Conservation (phyloP, 2,888 invertebrate species). For the Leucophenga maculata region DNA sequence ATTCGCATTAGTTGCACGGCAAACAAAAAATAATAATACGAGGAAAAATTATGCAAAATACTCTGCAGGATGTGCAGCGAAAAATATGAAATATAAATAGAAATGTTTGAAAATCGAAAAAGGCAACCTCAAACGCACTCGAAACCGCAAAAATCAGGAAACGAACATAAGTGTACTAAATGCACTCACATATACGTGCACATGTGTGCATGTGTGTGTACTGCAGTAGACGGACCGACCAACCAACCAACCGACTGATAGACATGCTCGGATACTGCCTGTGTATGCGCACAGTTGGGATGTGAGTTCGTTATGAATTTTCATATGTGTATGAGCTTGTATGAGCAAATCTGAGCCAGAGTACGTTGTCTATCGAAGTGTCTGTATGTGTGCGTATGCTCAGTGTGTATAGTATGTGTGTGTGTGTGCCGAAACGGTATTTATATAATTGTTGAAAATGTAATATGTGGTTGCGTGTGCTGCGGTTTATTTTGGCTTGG, state of each 20-base stretch:
- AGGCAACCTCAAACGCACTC: neutral
- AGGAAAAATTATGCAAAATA: too few species aligned
- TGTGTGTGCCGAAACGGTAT: neutral
- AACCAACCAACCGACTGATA: neutral
- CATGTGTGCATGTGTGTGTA: neutral
- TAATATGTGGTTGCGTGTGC: constrained; percentile 1
- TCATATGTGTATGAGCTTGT: neutral
- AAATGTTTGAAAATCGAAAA: too few species aligned
- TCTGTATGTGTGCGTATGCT: neutral
- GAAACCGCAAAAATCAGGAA: constrained; percentile 1
- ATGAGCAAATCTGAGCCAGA: neutral
- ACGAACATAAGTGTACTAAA: neutral
- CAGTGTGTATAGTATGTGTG: neutral
- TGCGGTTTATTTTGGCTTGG: neutral
- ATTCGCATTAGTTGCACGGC: too few species aligned
- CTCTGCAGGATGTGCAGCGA: too few species aligned
- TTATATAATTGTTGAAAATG: constrained; percentile 19
- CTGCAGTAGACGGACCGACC: neutral
- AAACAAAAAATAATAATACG: too few species aligned
- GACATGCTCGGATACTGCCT: neutral
- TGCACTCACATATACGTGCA: neutral
- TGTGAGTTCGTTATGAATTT: too few species aligned
- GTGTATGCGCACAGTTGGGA: neutral
- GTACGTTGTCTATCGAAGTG: neutral
- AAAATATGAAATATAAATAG: too few species aligned